A percentile compares a stretch with the other conserved stretches of the same genome.
Conservation (phyloP, 2,888 invertebrate species). For the Mantis religiosa region DNA sequence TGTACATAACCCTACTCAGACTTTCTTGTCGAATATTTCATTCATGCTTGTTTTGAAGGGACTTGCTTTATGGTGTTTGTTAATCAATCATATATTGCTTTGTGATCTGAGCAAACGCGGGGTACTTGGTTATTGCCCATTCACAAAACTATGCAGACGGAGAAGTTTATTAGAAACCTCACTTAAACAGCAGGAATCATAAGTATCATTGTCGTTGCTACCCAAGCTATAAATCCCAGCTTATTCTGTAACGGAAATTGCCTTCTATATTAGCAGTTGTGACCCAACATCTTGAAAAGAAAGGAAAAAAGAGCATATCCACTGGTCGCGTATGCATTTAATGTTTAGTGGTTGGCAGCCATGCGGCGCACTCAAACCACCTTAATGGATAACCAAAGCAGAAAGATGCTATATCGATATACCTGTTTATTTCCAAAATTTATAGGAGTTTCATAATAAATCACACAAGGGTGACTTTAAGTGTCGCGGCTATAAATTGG, state of each 20-base stretch:
- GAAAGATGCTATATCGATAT: slow-evolving; percentile 1
- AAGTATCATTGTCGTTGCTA: too few species aligned
- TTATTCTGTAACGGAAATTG: background rate
- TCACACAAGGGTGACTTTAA: slow-evolving; percentile 23
- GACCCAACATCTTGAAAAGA: background rate
- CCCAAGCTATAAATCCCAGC: background rate
- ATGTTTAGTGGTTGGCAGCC: background rate
- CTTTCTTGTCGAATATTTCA: too few species aligned
- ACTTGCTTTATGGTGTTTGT: too few species aligned
- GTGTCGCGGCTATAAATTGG: slow-evolving; percentile 29
- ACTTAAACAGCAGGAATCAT: too few species aligned
- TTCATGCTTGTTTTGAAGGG: too few species aligned
- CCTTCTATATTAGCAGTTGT: background rate
- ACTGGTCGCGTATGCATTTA: background rate
- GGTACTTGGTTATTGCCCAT: too few species aligned
- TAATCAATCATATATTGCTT: too few species aligned
- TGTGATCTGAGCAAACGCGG: too few species aligned
- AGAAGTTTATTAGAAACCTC: too few species aligned
- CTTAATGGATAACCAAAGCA: background rate
- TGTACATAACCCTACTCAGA: too few species aligned
- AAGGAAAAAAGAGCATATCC: background rate
- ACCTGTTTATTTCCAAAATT: slow-evolving; percentile 25
- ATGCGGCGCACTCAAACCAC: background rate
- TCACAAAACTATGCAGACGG: too few species aligned
- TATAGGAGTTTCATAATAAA: slow-evolving; percentile 25